Conservation (phyloP, 2,113 vertebrate genomes). For the Salvator merianae region DNA sequence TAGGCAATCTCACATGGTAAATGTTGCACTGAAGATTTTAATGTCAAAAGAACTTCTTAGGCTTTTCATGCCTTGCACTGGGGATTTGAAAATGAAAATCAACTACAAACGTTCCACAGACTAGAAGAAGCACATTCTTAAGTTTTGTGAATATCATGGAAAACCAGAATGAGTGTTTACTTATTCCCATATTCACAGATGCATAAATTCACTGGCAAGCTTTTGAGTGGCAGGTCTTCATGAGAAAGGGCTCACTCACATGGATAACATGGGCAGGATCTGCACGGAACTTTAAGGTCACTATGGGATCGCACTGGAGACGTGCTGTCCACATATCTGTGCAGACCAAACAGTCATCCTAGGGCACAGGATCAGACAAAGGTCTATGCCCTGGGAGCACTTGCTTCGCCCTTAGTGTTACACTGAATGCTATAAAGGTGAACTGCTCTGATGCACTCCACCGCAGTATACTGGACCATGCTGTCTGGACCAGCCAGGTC, state of each 20-base stretch:
- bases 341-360: too few species aligned
- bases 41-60: neutral
- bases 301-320: too few species aligned
- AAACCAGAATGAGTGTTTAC: neutral
- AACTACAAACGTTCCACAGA: neutral
- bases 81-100: slow-evolving; percentile 18
- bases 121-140: neutral
- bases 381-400: too few species aligned
- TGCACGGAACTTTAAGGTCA: too few species aligned
- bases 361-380: too few species aligned
- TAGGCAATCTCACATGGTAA: neutral
- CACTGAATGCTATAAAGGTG: too few species aligned
- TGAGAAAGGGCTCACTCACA: neutral
- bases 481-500: too few species aligned
- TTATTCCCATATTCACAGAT: neutral
- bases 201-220: neutral
- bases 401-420: too few species aligned
- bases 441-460: too few species aligned
- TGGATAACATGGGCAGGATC: too few species aligned
- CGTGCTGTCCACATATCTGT: too few species aligned
- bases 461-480: too few species aligned
- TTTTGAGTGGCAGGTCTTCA: neutral
- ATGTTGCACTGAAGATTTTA: neutral
- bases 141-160: neutral
- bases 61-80: neutral